Evolutionary conservation across 2,797 vertebrate species (phyloP), one percentile per base, ranked within the genome.

Genomic region (Enteromius trimaculatus): DNA sequence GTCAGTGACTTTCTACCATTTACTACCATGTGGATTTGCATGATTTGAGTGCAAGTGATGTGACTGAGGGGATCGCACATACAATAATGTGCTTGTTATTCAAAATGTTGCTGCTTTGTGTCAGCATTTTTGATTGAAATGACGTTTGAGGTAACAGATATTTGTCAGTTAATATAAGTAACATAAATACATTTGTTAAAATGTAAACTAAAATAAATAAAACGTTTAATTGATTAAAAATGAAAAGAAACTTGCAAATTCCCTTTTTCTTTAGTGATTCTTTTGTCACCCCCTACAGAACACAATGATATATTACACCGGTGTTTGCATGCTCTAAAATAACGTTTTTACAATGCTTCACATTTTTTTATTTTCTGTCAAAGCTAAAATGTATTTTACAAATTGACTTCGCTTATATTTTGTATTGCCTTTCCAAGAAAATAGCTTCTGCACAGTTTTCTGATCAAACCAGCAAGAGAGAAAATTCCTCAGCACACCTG

Each of bases 281-380:
- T 11, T 78, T 58, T 81, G 79, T 64, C 72, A 47, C 78, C 82
- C 31, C 69, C 86, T 84, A 39, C 68, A 82, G 79, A 83, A 53
- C 17, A 53, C 8, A 17, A 13, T 47, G 0, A 10, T 10, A 49
- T 68, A 77, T 77, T 85, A 42, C 79, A 81, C 8, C 7, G 13
- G 7, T 79, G 1, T n/a, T 10, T 10, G 51, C 62, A 29, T 60
- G 39, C 23, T 55, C 53, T 23, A 79, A 34, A 51, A 44, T 1
- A 4, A 39, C 14, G 5, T 34, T 62, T 7, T 53, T 5, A 26
- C 19, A 37, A 10, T 58, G 17, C 8, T 55, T 16, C 2, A 60
- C 31, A 10, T 76, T 55, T 26, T 1, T 42, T 21, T 17, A 9
- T 51, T 31, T 53, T 49, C 13, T 14, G 3, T 70, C 26, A 37